Evolutionary conservation across 2,888 invertebrate species (phyloP).

Genomic region (Steinernema carpocapsae): DNA sequence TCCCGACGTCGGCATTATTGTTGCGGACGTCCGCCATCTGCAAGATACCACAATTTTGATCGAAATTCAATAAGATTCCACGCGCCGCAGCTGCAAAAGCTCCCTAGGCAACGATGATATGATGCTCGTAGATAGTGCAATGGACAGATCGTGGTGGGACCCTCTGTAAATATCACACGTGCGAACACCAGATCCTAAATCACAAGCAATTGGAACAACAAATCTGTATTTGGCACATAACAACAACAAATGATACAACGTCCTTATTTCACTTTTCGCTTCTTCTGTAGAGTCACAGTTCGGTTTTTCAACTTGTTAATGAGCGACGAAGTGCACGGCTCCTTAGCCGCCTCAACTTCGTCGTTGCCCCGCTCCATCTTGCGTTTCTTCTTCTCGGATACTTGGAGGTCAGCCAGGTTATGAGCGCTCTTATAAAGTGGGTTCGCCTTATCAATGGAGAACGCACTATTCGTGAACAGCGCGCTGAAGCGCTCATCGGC

Average conservation of each 20-base stretch:
- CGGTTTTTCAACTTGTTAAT: slow-evolving; percentile 24
- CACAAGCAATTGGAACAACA: not conserved
- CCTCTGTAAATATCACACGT: not conserved
- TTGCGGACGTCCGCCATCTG: slow-evolving; percentile 21
- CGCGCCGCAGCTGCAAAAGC: not conserved
- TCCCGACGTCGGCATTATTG: not conserved
- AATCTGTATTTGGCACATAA: not conserved
- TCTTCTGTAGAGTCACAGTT: slow-evolving; percentile 10
- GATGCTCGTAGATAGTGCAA: not conserved
- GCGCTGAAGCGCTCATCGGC: slow-evolving; percentile 61
- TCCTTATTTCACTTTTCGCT: slow-evolving; percentile 2
- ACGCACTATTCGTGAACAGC: slow-evolving; percentile 63
- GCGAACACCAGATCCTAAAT: not conserved
- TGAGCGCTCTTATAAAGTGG: slow-evolving; percentile 44
- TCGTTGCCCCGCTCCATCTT: not conserved
- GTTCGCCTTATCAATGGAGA: slow-evolving; percentile 60
- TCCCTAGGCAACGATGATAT: not conserved
- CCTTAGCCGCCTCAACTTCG: not conserved
- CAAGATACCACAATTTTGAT: not conserved
- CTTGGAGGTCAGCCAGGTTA: slow-evolving; percentile 17
- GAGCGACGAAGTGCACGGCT: slow-evolving; percentile 10
- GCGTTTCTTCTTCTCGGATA: not conserved
- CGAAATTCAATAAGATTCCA: not conserved
- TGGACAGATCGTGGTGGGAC: not conserved
- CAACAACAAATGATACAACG: slow-evolving; percentile 7